Conservation (phyloP, 2,113 vertebrate species). For the Microcebus jonahi region DNA sequence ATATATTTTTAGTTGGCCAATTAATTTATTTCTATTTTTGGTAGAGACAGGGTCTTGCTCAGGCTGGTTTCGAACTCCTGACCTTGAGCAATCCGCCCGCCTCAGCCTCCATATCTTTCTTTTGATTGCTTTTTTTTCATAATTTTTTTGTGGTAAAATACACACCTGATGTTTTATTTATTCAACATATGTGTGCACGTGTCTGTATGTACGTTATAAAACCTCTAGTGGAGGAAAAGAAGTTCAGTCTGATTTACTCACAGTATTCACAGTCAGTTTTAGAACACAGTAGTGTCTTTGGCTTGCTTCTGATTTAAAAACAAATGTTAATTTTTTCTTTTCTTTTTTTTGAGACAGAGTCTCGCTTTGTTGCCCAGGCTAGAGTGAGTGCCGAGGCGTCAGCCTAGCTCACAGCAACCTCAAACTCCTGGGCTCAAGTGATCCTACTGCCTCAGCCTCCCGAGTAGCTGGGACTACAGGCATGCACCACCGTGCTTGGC, state of each 20-base stretch:
- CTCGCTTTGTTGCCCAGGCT: too few species aligned
- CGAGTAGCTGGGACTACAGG: too few species aligned
- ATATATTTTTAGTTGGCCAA: too few species aligned
- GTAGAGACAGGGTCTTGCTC: too few species aligned
- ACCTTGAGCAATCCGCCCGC: too few species aligned
- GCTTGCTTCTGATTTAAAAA: constrained; percentile 42
- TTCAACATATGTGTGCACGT: not conserved
- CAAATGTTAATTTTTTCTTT: constrained; percentile 32
- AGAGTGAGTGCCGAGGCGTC: too few species aligned
- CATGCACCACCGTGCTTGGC: too few species aligned
- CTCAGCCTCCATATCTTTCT: not conserved
- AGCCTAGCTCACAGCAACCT: too few species aligned
- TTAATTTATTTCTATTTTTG: too few species aligned
- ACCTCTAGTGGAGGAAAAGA: not conserved
- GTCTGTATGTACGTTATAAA: not conserved
- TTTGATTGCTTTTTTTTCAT: not conserved
- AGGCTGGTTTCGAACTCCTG: too few species aligned
- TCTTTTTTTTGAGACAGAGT: not conserved
- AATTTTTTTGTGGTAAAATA: not conserved
- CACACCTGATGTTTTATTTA: not conserved
- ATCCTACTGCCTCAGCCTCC: too few species aligned
- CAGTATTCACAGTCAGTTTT: not conserved
- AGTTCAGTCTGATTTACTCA: not conserved
- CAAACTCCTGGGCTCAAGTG: too few species aligned
- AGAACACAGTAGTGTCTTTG: not conserved